Conservation (phyloP, 2,113 vertebrate genomes). For the Vidua macroura region DNA sequence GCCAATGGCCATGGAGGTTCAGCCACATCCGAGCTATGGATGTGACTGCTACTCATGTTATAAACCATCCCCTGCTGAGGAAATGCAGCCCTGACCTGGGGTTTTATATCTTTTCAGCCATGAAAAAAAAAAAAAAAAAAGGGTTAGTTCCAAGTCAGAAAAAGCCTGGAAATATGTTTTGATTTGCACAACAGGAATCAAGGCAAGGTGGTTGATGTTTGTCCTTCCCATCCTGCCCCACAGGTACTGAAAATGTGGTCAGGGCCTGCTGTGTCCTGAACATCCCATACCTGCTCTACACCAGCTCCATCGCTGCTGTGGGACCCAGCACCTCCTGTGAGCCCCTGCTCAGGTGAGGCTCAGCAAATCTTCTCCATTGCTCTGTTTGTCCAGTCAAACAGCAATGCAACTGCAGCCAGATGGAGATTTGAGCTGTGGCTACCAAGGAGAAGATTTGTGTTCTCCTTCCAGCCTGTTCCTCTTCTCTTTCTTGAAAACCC, state of each 20-base stretch:
- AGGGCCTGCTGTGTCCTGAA: background rate
- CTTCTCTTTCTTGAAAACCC: background rate
- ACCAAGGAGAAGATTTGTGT: background rate
- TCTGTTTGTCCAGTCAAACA: background rate
- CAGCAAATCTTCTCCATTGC: background rate
- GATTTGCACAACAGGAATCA: background rate
- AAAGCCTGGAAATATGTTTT: background rate
- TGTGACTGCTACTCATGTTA: background rate
- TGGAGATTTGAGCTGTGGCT: background rate
- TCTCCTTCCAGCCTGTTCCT: background rate
- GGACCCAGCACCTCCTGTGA: background rate
- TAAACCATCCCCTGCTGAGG: background rate
- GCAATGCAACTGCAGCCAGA: background rate
- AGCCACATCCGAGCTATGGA: background rate
- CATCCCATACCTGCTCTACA: background rate
- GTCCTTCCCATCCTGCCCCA: background rate
- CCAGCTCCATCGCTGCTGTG: background rate
- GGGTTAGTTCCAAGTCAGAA: background rate
- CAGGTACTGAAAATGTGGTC: conserved; percentile 46
- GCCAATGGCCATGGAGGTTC: background rate
- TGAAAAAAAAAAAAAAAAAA: background rate
- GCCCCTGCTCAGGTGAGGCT: conserved; percentile 40
- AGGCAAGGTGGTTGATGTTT: background rate
- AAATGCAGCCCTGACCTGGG: background rate
- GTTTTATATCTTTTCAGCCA: background rate